Evolutionary conservation across 2,113 vertebrate genomes (phyloP).

Genomic region (Etheostoma spectabile): DNA sequence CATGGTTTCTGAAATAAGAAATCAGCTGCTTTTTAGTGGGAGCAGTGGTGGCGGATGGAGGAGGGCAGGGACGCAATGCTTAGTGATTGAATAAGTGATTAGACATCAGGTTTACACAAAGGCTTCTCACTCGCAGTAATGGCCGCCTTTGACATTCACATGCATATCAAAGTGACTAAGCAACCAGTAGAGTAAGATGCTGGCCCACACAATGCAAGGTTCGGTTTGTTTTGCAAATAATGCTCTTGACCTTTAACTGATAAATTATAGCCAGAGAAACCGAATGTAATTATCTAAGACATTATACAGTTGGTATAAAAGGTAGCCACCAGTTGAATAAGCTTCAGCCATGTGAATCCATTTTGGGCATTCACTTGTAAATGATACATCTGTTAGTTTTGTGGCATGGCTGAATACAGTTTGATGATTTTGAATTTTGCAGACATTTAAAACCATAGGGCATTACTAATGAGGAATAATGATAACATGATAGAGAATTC

Average conservation of each 20-base stretch:
- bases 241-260: slow-evolving; percentile 74
- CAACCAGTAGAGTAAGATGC: slow-evolving; percentile 45
- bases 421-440: slow-evolving; percentile 37
- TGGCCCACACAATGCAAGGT: slow-evolving; percentile 45
- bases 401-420: slow-evolving; percentile 27
- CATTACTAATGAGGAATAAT: slow-evolving; percentile 62
- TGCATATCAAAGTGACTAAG: slow-evolving; percentile 68
- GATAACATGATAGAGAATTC: slow-evolving; percentile 36
- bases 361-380: slow-evolving; percentile 50
- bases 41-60: slow-evolving; percentile 2
- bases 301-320: slow-evolving; percentile 67
- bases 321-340: slow-evolving; percentile 70
- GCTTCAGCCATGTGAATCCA: slow-evolving; percentile 56
- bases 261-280: slow-evolving; percentile 66
- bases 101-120: slow-evolving; percentile 72
- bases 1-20: slow-evolving; percentile 66
- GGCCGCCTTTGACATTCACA: slow-evolving; percentile 72
- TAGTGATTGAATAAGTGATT: slow-evolving; percentile 80
- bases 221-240: slow-evolving; percentile 69
- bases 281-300: slow-evolving; percentile 65
- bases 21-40: slow-evolving; percentile 54
- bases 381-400: slow-evolving; percentile 53
- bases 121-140: slow-evolving; percentile 65
- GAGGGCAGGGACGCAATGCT: slow-evolving; percentile 60
- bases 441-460: slow-evolving; percentile 48